Conservation (phyloP, 2,888 invertebrate species). For the Entomobrya proxima region DNA sequence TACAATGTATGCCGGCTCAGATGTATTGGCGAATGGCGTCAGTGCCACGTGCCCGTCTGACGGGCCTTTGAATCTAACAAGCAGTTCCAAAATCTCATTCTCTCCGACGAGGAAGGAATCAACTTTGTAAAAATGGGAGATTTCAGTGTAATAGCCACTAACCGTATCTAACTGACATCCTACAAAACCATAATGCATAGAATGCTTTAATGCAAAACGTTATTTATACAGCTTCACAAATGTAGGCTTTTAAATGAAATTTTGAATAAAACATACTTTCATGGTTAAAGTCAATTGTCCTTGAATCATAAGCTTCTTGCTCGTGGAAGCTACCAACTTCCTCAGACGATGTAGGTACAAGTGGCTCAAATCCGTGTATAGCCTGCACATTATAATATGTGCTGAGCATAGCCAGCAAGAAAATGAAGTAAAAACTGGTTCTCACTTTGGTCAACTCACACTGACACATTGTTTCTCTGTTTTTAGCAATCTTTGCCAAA, state of each 20-base stretch:
- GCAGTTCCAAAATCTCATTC: conserved; percentile 55
- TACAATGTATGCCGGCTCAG: conserved; percentile 64
- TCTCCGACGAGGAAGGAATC: conserved; percentile 52
- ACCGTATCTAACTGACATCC: conserved; percentile 68
- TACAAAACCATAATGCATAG: too few species aligned
- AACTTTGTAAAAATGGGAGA: conserved; percentile 58
- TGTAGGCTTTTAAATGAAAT: not conserved
- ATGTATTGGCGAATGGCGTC: conserved; percentile 46
- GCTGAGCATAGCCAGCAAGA: too few species aligned
- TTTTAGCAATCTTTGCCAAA: too few species aligned
- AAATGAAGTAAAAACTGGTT: too few species aligned
- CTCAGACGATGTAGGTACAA: not conserved
- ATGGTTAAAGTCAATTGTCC: conserved; percentile 63
- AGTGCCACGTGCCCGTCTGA: conserved; percentile 68
- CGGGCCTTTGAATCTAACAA: conserved; percentile 68
- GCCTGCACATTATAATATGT: not conserved
- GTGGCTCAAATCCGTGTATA: not conserved
- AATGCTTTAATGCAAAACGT: not conserved
- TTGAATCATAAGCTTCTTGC: conserved; percentile 4
- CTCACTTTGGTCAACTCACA: not conserved
- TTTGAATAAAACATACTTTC: conserved; percentile 64
- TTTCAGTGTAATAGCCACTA: conserved; percentile 42
- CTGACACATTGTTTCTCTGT: not conserved
- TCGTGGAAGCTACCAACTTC: not conserved
- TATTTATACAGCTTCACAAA: not conserved